Percentiles rank a stretch among this genome's conserved stretches.
phyloP scores from a whole-genome alignment of 2,797 vertebrate species.

The Myotis pilosus region DNA sequence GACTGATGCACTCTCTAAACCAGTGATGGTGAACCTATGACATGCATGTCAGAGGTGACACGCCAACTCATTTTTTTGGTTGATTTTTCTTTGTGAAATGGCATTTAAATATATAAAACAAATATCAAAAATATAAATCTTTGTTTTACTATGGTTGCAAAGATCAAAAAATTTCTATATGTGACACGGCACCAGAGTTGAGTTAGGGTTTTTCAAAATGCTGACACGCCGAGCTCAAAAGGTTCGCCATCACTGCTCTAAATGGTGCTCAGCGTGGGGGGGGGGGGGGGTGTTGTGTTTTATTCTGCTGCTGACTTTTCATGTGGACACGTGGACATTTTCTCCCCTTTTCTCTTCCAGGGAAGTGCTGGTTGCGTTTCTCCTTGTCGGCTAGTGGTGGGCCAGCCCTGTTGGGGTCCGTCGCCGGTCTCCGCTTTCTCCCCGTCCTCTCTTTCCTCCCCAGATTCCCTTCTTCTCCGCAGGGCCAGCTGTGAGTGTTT shows the following conservation, averaged over 20 bases:
- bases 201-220: no score
- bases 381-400: background rate
- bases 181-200: no score
- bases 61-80: no score
- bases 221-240: no score
- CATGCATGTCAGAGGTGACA: no score
- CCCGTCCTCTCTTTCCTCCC: background rate
- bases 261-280: accelerated
- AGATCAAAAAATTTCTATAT: no score
- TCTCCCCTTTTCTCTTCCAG: background rate
- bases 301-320: background rate
- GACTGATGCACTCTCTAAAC: accelerated
- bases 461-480: background rate
- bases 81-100: no score
- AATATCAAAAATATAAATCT: no score
- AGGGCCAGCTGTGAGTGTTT: slow-evolving; percentile 96
- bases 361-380: background rate
- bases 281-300: accelerated
- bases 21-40: no score
- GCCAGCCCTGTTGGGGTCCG: background rate
- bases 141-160: no score
- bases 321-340: accelerated
- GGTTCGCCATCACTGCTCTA: no score
- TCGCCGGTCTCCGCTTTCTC: accelerated
- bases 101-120: no score